Evolutionary conservation across 2,113 vertebrate genomes (phyloP).

Genomic region (Nicator chloris): DNA sequence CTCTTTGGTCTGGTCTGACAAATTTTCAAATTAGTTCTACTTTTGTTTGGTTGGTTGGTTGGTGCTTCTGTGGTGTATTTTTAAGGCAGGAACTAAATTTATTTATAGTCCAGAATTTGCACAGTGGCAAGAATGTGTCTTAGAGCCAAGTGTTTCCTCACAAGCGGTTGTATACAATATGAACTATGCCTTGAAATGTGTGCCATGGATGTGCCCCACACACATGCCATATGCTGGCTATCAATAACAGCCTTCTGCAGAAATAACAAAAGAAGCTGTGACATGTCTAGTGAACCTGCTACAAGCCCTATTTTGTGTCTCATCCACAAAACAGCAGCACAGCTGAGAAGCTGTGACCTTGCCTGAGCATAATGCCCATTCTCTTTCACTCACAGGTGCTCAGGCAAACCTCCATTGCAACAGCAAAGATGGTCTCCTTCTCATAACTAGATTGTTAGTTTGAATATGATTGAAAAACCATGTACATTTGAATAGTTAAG

Average conservation of each 20-base stretch:
- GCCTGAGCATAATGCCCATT: background rate
- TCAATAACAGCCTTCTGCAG: background rate
- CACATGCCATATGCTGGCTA: background rate
- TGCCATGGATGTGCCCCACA: background rate
- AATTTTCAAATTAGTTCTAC: background rate
- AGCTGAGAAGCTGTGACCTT: background rate
- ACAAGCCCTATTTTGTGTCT: background rate
- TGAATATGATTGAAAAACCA: background rate
- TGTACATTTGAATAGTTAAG: background rate
- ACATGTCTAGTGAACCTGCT: background rate
- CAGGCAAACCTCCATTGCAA: background rate
- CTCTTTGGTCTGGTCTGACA: background rate
- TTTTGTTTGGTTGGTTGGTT: background rate
- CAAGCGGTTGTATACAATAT: background rate
- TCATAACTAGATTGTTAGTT: fast-evolving
- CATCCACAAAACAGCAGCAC: background rate
- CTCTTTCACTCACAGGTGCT: background rate
- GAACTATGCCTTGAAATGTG: background rate
- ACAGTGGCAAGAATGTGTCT: background rate
- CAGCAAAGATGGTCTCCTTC: background rate
- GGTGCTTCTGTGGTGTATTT: background rate
- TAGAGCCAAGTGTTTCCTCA: background rate
- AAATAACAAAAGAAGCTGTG: background rate
- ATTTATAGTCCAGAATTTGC: background rate
- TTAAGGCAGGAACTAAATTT: background rate